Evolutionary conservation across 2,113 vertebrate genomes (phyloP).

Genomic region (Sander lucioperca): DNA sequence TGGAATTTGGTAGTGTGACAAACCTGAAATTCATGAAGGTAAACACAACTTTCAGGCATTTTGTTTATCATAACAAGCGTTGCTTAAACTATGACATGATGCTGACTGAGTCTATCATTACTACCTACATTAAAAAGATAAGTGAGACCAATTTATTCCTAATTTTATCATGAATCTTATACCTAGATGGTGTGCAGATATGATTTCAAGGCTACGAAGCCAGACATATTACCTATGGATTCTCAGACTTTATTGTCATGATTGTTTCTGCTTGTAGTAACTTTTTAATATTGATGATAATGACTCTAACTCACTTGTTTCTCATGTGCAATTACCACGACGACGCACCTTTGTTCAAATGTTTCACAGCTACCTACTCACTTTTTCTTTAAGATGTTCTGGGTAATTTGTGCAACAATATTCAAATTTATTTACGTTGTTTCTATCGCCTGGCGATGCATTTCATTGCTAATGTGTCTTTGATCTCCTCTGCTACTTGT

Average conservation of each 20-base stretch:
- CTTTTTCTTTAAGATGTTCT: neutral
- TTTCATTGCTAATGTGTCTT: conserved; percentile 1
- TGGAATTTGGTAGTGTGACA: no score
- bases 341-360: neutral
- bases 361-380: neutral
- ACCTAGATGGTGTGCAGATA: neutral
- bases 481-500: neutral
- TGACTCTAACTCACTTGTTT: neutral
- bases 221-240: neutral
- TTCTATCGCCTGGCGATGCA: neutral
- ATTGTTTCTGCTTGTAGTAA: neutral
- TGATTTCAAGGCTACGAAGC: neutral
- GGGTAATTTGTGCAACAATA: neutral
- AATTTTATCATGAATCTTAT: neutral
- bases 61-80: no score
- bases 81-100: no score
- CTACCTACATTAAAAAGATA: no score
- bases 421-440: neutral
- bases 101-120: no score
- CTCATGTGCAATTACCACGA: neutral
- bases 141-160: no score
- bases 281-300: neutral
- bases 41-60: no score
- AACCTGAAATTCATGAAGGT: no score
- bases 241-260: neutral